Conservation (phyloP, 2,797 vertebrate genomes). For the Artibeus jamaicensis region DNA sequence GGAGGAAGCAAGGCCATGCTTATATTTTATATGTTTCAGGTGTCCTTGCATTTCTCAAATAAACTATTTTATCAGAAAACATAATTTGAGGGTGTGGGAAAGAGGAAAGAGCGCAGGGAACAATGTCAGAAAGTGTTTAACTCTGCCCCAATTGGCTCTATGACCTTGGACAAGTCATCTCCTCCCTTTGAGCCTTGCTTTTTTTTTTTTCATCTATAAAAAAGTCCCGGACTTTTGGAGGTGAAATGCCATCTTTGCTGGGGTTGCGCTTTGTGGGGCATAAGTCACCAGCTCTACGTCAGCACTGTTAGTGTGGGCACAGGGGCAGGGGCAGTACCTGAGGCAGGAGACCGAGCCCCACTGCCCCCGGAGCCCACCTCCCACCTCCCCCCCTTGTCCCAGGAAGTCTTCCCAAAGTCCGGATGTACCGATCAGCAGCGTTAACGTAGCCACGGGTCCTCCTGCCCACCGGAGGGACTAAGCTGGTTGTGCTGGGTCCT, state of each 20-base stretch:
- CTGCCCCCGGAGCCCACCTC: background rate
- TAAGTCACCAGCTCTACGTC: fast-evolving
- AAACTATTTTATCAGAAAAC: background rate
- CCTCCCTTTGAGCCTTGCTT: background rate
- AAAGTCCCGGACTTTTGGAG: background rate
- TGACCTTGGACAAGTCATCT: background rate
- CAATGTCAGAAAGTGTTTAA: background rate
- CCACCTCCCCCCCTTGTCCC: background rate
- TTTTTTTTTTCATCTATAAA: background rate
- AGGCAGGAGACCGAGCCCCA: background rate
- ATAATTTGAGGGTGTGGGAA: background rate
- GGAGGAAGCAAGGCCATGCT: fast-evolving
- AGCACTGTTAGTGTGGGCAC: fast-evolving
- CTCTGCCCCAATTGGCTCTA: background rate
- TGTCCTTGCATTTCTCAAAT: background rate
- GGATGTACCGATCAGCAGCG: fast-evolving
- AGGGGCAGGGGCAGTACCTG: background rate
- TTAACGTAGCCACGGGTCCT: background rate
- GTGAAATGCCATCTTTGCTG: too few relatives aligned
- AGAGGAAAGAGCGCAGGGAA: background rate
- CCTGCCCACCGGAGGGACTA: background rate
- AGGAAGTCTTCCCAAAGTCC: background rate
- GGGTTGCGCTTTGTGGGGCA: background rate
- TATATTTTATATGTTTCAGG: background rate
- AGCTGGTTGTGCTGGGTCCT: background rate